Evolutionary conservation across 2,888 invertebrate species (phyloP), one percentile per base, ranked within the genome.

Genomic region (Latrodectus elegans): DNA sequence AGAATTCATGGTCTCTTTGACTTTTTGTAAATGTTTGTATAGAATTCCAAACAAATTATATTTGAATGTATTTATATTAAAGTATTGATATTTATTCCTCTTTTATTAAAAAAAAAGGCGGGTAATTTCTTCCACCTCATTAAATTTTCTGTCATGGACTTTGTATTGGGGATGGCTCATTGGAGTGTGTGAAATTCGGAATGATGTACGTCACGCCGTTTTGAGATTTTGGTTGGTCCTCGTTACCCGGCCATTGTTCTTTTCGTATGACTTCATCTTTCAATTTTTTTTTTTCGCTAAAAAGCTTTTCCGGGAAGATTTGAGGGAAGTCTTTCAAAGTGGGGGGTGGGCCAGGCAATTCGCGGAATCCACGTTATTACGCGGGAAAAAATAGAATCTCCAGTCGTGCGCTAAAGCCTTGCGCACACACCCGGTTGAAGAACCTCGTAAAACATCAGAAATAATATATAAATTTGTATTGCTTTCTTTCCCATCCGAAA

Each of bases 231-330:
- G 17, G 53, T 52, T 51, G 38, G 55, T 22, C 75, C 72, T 84
- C 77, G 70, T 84, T 84, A 71, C 75, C 17, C 77, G 73, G 74
- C n/a, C 77, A 77, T 77, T 84, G 84, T 84, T 77, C 84, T 73
- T 72, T 67, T 67, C 26, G 38, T 38, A 38, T 38, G 38, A 38
- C 38, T 38, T 38, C 38, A 38, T 38, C 38, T 38, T 38, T 38
- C 38, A 38, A 38, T 38, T 38, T 38, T 38, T 38, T 38, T 38
- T 0, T 38, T 38, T 38, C 38, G 38, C 38, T 38, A 38, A 38
- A 38, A 38, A 38, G 38, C 38, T 38, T 67, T 49, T 17, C 53
- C 17, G 52, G 38, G 38, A 38, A 38, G 38, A 38, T 38, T 38
- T 38, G 38, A 38, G 38, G 38, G 38, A 38, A 38, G 72, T 51